phyloP scores from a whole-genome alignment of 2,888 invertebrate species.

The Anticlea derivata region DNA sequence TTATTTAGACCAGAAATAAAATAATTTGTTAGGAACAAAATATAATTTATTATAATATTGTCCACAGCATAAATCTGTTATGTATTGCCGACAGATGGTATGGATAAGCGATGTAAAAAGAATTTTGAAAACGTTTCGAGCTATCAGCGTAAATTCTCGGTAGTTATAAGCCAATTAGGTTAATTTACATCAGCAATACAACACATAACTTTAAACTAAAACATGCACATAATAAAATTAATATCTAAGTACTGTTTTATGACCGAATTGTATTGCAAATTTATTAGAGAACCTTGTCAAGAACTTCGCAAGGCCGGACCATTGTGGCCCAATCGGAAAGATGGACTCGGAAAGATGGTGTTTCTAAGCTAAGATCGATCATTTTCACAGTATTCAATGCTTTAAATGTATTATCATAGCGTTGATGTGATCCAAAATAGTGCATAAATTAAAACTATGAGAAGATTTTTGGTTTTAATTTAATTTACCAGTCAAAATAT shows the following conservation, averaged over 20 bases:
- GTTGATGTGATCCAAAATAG: conserved; percentile 1
- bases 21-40: conserved; percentile 5
- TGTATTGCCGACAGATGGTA: conserved; percentile 75
- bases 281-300: not conserved
- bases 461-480: not conserved
- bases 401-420: not conserved
- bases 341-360: too few species aligned
- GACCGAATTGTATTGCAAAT: conserved; percentile 35
- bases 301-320: conserved; percentile 1
- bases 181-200: conserved; percentile 71
- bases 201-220: conserved; percentile 44
- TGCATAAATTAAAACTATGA: conserved; percentile 12
- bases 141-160: conserved; percentile 30
- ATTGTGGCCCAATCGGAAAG: too few species aligned
- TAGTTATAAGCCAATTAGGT: conserved; percentile 65
- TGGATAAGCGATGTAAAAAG: conserved; percentile 62
- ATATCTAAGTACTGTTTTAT: conserved; percentile 19
- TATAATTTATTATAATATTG: conserved; percentile 12
- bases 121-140: conserved; percentile 55
- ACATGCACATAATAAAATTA: conserved; percentile 38
- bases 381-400: not conserved
- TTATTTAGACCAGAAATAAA: too few species aligned
- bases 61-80: conserved; percentile 56
- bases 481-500: not conserved
- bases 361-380: too few species aligned